Evolutionary conservation across 2,113 vertebrate genomes (phyloP), one percentile per base, ranked within the genome.

Genomic region (Brachypodius melanocephalos): DNA sequence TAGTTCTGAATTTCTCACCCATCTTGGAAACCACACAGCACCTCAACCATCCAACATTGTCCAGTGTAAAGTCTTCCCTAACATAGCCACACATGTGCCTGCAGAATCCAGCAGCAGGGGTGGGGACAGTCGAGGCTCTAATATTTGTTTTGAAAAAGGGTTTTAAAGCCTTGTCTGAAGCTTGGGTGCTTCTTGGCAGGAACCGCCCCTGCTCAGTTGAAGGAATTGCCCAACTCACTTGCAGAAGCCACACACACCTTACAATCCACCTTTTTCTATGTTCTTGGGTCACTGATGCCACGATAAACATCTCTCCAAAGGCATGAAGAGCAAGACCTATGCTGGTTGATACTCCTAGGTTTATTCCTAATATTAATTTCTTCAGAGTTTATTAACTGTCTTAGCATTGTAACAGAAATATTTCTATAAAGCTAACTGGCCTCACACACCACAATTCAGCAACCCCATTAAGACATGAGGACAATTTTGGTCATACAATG

Each of bases 71-170:
- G 9, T 26, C 57, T 24, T 32, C 36, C 4, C 43, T 51, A 40
- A 22, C 0, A 0, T 0, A 51, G 46, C 45, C 21, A 8, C 1
- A 7, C 29, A 16, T 3, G 18, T 77, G 45, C 48, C 69, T 19
- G 46, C 34, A 46, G 42, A 42, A 65, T 5, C 36, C 90, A 45
- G 38, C 54, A 75, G 57, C 61, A 67, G 10, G 13, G 7, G 22
- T 20, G 28, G 40, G 17, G 38, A 62, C 40, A 57, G 20, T 16
- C 10, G 3, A 55, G 62, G 67, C 6, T 16, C 6, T 4, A 54
- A 67, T 7, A 4, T 8, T 24, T 28, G 12, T 55, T 69, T 62
- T 51, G 38, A 63, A 51, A 68, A 34, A 36, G 14, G 34, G 10
- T 54, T 66, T 58, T 28, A 3, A 76, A 90, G 61, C 14, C 75